phyloP scores from a whole-genome alignment of 2,797 vertebrate genomes.

The Helarctos malayanus region DNA sequence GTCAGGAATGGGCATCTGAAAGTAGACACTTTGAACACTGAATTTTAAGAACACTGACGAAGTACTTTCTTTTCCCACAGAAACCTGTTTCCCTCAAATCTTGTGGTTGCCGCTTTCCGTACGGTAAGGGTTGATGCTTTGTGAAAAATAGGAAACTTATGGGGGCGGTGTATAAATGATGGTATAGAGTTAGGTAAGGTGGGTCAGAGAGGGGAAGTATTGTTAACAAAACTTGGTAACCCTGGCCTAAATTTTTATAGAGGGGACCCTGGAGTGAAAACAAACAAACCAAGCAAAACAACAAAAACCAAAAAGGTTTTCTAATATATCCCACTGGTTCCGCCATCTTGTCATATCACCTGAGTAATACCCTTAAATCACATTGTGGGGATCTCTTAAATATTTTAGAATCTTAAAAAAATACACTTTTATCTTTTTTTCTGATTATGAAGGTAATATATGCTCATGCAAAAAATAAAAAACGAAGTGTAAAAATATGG shows the following conservation, averaged over 20 bases:
- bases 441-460: not conserved
- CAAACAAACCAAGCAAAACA: not conserved
- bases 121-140: slow-evolving; percentile 92
- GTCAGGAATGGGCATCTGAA: not conserved
- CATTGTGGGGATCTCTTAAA: slow-evolving; percentile 7
- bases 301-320: not conserved
- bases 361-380: not conserved
- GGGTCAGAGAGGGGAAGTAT: not conserved
- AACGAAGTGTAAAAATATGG: not conserved
- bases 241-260: not conserved
- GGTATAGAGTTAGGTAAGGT: not conserved
- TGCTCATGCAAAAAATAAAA: not conserved
- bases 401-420: slow-evolving; percentile 1
- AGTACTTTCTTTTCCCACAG: slow-evolving; percentile 88
- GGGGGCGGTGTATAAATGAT: not conserved
- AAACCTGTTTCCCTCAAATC: slow-evolving; percentile 98
- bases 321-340: not conserved
- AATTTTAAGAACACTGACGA: slow-evolving; percentile 59
- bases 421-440: not conserved
- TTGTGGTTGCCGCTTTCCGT: slow-evolving; percentile 96
- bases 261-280: not conserved
- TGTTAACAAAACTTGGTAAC: slow-evolving; percentile 10
- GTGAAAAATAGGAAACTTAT: not conserved
- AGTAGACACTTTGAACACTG: not conserved
- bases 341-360: not conserved